Evolutionary conservation across 2,797 vertebrate species (phyloP), one percentile per base, ranked within the genome.

Genomic region (Moxostoma hubbsi): DNA sequence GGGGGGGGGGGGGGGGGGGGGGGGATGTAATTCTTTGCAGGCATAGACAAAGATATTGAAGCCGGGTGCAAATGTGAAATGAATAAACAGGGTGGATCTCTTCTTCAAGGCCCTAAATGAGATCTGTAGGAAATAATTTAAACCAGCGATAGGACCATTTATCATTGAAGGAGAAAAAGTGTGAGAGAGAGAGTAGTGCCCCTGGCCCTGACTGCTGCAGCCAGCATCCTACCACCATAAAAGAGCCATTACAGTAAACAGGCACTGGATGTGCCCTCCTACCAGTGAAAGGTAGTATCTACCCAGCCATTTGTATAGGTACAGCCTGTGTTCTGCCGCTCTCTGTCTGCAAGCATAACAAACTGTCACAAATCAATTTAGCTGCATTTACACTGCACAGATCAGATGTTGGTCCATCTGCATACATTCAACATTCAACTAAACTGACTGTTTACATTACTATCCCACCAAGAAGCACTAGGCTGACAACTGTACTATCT

Each of bases 71-170:
- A 94, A 94, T 94, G 91, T 93, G 89, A 94, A 94, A 93, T 93
- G 93, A 94, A 94, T 94, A 94, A 94, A 94, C 93, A 94, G 91
- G 90, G 91, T 91, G 90, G 91, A 94, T 94, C 91, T 94, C 93
- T 94, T 94, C 92, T 94, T 94, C 93, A 94, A 94, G 91, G 90
- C 89, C 88, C 91, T 94, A 94, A 94, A 94, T 94, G 93, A 94
- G 93, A 94, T 94, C 93, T 93, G 92, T 91, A 93, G 90, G 91
- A 94, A 94, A 94, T 94, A 93, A 93, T 94, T 94, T 94, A 92
- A 94, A 93, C 91, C 86, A 83, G 86, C 85, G 87, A 89, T 93
- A 90, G 91, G 90, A 90, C 93, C 93, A 94, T 94, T 94, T 90
- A 94, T 94, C 93, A 93, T 63, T 85, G 83, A 82, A 73, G 76